Percentiles rank a stretch among this genome's conserved stretches.
Evolutionary conservation across 2,113 vertebrate species (phyloP).

Genomic region (Lepisosteus osseus): DNA sequence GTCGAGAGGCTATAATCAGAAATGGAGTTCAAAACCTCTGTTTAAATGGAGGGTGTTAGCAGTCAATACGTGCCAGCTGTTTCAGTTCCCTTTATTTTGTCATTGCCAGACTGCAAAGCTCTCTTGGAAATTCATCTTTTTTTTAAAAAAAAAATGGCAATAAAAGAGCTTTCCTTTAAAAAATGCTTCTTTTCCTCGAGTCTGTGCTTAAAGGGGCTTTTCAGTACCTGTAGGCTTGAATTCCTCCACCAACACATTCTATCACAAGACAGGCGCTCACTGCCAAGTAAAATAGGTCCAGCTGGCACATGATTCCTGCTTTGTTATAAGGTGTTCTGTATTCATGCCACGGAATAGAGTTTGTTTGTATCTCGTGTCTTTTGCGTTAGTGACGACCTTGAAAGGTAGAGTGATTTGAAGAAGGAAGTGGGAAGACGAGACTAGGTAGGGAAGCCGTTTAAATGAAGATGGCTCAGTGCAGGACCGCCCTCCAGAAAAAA

Average conservation of each 20-base stretch:
- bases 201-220: not conserved
- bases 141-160: not conserved
- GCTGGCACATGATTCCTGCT: constrained; percentile 27
- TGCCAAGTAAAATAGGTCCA: constrained; percentile 51
- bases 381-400: constrained; percentile 24
- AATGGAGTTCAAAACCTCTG: constrained; percentile 19
- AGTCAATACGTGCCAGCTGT: not conserved
- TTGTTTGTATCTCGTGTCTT: constrained; percentile 9
- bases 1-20: constrained; percentile 29
- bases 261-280: constrained; percentile 36
- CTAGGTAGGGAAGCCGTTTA: too few species aligned
- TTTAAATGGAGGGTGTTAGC: not conserved
- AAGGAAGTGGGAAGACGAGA: too few species aligned
- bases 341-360: constrained; percentile 8
- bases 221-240: constrained; percentile 3
- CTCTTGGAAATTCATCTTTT: not conserved
- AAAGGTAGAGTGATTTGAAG: constrained; percentile 16
- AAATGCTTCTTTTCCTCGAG: not conserved
- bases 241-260: not conserved
- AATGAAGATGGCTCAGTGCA: too few species aligned
- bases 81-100: not conserved
- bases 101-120: not conserved
- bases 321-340: constrained; percentile 27
- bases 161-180: not conserved
- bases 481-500: too few species aligned